Conservation (phyloP, 2,888 invertebrate genomes). For the Dicyrtoma fusca region DNA sequence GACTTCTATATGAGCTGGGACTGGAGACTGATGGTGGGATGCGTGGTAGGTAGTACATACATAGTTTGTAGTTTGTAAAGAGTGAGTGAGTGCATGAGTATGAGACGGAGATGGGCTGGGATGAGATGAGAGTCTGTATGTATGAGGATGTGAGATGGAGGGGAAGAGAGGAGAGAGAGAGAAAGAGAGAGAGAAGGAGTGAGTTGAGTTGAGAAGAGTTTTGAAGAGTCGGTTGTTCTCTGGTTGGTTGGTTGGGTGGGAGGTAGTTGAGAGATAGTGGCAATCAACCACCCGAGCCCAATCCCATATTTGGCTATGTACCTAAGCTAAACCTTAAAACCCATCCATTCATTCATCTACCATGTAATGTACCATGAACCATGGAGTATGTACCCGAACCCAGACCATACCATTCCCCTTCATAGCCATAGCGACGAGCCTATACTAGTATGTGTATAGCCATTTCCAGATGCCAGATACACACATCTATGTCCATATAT, state of each 20-base stretch:
- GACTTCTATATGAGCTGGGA: too few species aligned
- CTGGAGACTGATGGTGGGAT: too few species aligned
- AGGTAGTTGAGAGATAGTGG: constrained; percentile 51
- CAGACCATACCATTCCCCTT: too few species aligned
- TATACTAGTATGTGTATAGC: too few species aligned
- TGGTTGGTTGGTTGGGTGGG: constrained; percentile 44
- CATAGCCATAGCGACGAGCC: too few species aligned
- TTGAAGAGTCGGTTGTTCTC: neutral
- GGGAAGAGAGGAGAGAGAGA: constrained; percentile 8
- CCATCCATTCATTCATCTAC: too few species aligned
- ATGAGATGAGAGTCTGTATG: neutral
- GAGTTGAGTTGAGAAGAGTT: neutral
- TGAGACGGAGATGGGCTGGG: neutral
- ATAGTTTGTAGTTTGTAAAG: constrained; percentile 13
- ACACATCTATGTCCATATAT: too few species aligned
- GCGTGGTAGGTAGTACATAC: too few species aligned
- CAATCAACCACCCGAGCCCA: constrained; percentile 55
- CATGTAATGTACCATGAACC: too few species aligned
- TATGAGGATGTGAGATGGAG: neutral
- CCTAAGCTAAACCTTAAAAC: too few species aligned
- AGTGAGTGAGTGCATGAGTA: neutral
- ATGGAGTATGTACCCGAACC: too few species aligned
- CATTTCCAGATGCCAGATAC: too few species aligned
- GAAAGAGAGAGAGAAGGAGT: neutral
- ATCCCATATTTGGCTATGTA: constrained; percentile 58